Conservation (phyloP, 2,113 vertebrate genomes). For the Cairina moschata region DNA sequence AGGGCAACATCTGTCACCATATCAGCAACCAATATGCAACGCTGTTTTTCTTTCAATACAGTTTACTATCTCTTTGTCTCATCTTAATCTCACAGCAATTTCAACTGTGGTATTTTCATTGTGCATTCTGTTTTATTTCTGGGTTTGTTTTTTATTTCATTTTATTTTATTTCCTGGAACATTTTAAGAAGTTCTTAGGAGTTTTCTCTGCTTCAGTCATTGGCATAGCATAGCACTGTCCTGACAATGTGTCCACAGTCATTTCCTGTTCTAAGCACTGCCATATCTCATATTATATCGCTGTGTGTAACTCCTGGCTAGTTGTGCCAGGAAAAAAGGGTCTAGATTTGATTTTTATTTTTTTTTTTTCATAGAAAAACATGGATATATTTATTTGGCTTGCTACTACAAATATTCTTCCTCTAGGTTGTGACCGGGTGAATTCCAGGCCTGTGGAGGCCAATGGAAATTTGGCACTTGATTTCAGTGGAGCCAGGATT, state of each 20-base stretch:
- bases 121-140: conserved; percentile 11
- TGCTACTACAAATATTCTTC: conserved; percentile 63
- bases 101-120: neutral
- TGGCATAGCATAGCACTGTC: neutral
- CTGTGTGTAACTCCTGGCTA: neutral
- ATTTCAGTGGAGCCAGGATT: conserved; percentile 25
- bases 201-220: neutral
- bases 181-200: conserved; percentile 1
- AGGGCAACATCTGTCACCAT: neutral
- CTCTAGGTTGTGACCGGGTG: conserved; percentile 45
- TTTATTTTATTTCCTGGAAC: conserved; percentile 36
- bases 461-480: conserved; percentile 31
- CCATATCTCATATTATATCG: conserved; percentile 41
- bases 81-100: neutral
- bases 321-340: conserved; percentile 34
- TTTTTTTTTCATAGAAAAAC: conserved; percentile 43
- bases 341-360: conserved; percentile 54
- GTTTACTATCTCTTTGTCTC: neutral
- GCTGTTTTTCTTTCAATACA: neutral
- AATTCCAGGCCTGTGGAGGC: conserved; percentile 35
- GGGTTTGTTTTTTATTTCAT: neutral
- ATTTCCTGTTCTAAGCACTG: conserved; percentile 48
- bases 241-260: conserved; percentile 40
- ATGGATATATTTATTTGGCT: conserved; percentile 57
- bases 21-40: neutral